phyloP scores from a whole-genome alignment of 2,797 vertebrate genomes.

The Euthynnus affinis region DNA sequence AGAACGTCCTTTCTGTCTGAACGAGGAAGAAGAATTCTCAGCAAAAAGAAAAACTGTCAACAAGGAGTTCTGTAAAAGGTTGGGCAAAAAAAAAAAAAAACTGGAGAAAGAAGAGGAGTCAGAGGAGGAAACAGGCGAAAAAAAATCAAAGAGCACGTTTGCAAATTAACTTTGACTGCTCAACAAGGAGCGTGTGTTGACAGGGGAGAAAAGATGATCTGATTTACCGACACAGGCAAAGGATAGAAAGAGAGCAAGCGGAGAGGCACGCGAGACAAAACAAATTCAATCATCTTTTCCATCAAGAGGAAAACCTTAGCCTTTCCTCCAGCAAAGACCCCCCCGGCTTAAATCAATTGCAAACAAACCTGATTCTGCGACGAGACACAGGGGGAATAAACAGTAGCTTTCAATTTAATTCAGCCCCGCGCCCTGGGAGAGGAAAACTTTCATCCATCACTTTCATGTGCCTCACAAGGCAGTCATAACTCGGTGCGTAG shows the following conservation, averaged over 20 bases:
- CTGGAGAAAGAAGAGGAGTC: neutral
- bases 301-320: conserved; percentile 83
- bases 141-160: conserved; percentile 70
- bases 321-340: conserved; percentile 77
- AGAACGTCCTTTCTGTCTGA: conserved; percentile 34
- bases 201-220: conserved; percentile 81
- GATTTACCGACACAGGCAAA: conserved; percentile 84
- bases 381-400: conserved; percentile 84
- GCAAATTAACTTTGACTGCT: conserved; percentile 87
- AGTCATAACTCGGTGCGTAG: conserved; percentile 56
- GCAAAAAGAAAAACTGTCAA: conserved; percentile 42
- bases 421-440: conserved; percentile 78
- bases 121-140: conserved; percentile 12
- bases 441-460: conserved; percentile 88
- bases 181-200: conserved; percentile 86
- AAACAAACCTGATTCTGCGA: conserved; percentile 85
- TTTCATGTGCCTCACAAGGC: conserved; percentile 80
- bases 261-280: conserved; percentile 81
- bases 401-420: conserved; percentile 89
- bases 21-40: conserved; percentile 44
- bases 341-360: conserved; percentile 87
- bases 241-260: conserved; percentile 66
- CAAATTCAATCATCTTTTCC: conserved; percentile 87
- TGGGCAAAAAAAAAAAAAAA: neutral
- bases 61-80: conserved; percentile 40